A percentile compares a stretch with the other conserved stretches of the same genome.
Conservation (phyloP, 2,888 invertebrate species). For the Cacoxenus indagator region DNA sequence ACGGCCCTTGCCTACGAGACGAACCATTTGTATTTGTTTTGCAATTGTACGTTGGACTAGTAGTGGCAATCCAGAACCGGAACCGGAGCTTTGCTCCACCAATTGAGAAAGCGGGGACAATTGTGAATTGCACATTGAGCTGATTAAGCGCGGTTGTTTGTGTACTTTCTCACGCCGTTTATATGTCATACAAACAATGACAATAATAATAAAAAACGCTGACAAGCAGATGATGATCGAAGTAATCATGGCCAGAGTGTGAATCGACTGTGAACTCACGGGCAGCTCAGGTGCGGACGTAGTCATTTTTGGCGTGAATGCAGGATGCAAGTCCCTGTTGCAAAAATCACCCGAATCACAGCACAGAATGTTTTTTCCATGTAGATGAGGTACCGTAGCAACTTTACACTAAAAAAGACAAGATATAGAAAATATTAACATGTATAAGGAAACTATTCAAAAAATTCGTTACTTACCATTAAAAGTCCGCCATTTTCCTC, state of each 20-base stretch:
- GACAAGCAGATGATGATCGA: slow-evolving; percentile 80
- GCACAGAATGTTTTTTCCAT: slow-evolving; percentile 87
- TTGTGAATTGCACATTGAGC: slow-evolving; percentile 71
- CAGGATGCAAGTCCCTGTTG: slow-evolving; percentile 82
- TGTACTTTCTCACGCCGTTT: slow-evolving; percentile 74
- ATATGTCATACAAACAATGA: slow-evolving; percentile 78
- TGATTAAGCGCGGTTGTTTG: slow-evolving; percentile 77
- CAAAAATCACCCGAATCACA: slow-evolving; percentile 86
- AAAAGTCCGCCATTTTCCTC: slow-evolving; percentile 89
- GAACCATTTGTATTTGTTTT: slow-evolving; percentile 89
- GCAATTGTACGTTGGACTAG: slow-evolving; percentile 93
- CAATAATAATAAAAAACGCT: slow-evolving; percentile 77
- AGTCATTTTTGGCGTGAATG: slow-evolving; percentile 73
- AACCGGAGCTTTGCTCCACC: slow-evolving; percentile 89
- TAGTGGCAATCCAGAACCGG: slow-evolving; percentile 88
- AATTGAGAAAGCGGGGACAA: slow-evolving; percentile 75
- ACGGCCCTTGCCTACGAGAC: slow-evolving; percentile 88
- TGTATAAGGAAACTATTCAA: not conserved
- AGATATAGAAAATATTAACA: not conserved
- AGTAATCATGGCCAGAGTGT: slow-evolving; percentile 78
- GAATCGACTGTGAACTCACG: slow-evolving; percentile 73
- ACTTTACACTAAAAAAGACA: slow-evolving; percentile 92
- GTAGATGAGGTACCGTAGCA: slow-evolving; percentile 82
- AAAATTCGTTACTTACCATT: slow-evolving; percentile 75
- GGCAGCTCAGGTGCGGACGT: slow-evolving; percentile 72